These are phyloP conservation scores for Hyperopisus bebe DNA, from an alignment of 2,113 vertebrate species.

Conservation along the genomic window DNA sequence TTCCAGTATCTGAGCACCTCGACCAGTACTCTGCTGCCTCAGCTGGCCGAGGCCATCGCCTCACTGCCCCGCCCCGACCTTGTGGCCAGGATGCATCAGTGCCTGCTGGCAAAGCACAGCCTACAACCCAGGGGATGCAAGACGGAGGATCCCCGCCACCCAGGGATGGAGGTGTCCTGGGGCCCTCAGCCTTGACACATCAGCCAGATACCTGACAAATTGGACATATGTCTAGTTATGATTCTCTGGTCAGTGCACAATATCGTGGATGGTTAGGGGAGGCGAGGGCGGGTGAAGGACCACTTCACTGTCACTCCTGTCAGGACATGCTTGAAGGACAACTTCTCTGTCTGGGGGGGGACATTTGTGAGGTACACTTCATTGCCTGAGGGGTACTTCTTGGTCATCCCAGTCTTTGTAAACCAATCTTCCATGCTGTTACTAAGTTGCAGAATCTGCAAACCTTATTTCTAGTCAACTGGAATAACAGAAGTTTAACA, in stretches of 20 bases:
- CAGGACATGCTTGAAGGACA: neutral
- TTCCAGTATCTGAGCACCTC: conserved; percentile 53
- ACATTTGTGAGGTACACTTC: neutral
- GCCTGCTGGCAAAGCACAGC: conserved; percentile 37
- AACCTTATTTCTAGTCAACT: neutral
- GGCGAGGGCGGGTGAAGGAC: neutral
- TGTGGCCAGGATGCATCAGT: conserved; percentile 45
- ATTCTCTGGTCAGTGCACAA: too few species aligned
- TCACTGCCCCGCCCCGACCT: conserved; percentile 41
- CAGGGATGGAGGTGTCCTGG: neutral
- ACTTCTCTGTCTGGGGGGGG: neutral
- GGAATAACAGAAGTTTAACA: neutral
- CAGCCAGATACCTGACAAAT: neutral
- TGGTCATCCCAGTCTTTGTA: neutral
- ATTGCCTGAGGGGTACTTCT: neutral
- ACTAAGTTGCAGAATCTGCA: neutral
- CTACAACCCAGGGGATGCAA: neutral
- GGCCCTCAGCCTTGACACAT: neutral
- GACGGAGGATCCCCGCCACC: neutral
- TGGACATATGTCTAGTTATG: neutral
- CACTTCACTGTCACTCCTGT: neutral
- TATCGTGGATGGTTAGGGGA: too few species aligned
- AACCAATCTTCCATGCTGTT: neutral
- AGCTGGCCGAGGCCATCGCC: conserved; percentile 44
- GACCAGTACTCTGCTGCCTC: conserved; percentile 47